phyloP scores from a whole-genome alignment of 2,888 invertebrate species.

The Sinelater perroti region DNA sequence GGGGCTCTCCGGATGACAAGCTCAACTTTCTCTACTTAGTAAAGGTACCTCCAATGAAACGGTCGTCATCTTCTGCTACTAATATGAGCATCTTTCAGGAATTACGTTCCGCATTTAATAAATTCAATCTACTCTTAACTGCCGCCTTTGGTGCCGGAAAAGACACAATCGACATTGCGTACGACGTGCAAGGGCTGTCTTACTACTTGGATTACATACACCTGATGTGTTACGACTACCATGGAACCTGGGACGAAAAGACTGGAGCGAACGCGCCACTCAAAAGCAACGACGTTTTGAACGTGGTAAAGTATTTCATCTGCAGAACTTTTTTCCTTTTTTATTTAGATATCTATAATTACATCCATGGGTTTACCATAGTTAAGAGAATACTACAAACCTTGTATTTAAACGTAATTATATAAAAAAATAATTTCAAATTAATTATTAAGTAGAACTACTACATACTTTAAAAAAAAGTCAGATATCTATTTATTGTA shows the following conservation, averaged over 20 bases:
- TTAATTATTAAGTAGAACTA: too few species aligned
- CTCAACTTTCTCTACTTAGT: conserved; percentile 80
- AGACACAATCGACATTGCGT: conserved; percentile 77
- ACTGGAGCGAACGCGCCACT: conserved; percentile 84
- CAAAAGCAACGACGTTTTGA: conserved; percentile 67
- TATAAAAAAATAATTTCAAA: too few species aligned
- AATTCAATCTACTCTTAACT: conserved; percentile 75
- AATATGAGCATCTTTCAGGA: conserved; percentile 73
- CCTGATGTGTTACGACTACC: conserved; percentile 91
- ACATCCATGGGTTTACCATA: too few species aligned
- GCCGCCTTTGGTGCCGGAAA: conserved; percentile 85
- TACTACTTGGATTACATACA: conserved; percentile 77
- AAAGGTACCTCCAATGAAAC: conserved; percentile 63
- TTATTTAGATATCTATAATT: too few species aligned
- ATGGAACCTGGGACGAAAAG: conserved; percentile 81
- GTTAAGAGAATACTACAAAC: too few species aligned
- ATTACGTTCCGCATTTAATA: conserved; percentile 74
- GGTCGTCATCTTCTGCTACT: not conserved
- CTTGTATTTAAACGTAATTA: too few species aligned
- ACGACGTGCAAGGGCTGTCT: conserved; percentile 77
- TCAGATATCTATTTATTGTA: too few species aligned
- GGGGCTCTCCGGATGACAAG: conserved; percentile 77
- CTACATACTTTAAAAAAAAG: too few species aligned
- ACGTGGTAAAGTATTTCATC: too few species aligned
- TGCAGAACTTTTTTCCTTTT: conserved; percentile 50